These are phyloP conservation scores for Elephantulus edwardii DNA, from an alignment of 2,113 vertebrate genomes.

Conservation along the genomic window DNA sequence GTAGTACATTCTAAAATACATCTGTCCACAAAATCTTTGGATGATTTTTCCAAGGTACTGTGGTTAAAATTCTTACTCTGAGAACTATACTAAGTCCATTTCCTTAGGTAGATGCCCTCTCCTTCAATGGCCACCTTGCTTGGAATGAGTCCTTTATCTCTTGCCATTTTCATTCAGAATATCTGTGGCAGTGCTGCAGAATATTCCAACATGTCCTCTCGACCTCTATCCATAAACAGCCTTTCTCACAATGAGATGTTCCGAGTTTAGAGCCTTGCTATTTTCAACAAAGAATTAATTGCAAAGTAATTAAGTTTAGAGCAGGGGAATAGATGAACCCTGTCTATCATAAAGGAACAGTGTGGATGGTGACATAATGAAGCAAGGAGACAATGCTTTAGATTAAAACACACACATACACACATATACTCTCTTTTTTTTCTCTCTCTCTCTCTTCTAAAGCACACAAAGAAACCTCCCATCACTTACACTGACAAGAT, in stretches of 20 bases:
- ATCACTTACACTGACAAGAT: slow-evolving; percentile 74
- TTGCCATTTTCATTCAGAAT: slow-evolving; percentile 68
- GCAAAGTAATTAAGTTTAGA: slow-evolving; percentile 82
- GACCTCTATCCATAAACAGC: slow-evolving; percentile 80
- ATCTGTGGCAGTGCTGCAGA: slow-evolving; percentile 66
- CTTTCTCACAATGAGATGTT: slow-evolving; percentile 79
- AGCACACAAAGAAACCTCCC: slow-evolving; percentile 68
- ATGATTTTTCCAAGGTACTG: not conserved
- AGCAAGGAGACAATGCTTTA: slow-evolving; percentile 63
- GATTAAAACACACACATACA: slow-evolving; percentile 41
- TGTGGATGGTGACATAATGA: slow-evolving; percentile 71
- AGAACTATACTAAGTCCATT: not conserved
- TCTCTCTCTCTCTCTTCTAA: slow-evolving; percentile 52
- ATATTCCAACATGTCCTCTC: slow-evolving; percentile 74
- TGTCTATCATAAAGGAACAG: slow-evolving; percentile 79
- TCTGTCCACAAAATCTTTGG: not conserved
- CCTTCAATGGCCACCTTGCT: not conserved
- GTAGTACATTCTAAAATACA: not conserved
- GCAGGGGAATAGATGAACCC: slow-evolving; percentile 80
- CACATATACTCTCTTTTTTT: not conserved
- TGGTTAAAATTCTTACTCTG: not conserved
- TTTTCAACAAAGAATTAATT: slow-evolving; percentile 83
- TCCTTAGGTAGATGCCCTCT: not conserved
- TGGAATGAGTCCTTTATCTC: slow-evolving; percentile 22
- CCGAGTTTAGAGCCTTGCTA: slow-evolving; percentile 79